Evolutionary conservation across 1,140 invertebrate species (phyloP).

Genomic region (Battus philenor): DNA sequence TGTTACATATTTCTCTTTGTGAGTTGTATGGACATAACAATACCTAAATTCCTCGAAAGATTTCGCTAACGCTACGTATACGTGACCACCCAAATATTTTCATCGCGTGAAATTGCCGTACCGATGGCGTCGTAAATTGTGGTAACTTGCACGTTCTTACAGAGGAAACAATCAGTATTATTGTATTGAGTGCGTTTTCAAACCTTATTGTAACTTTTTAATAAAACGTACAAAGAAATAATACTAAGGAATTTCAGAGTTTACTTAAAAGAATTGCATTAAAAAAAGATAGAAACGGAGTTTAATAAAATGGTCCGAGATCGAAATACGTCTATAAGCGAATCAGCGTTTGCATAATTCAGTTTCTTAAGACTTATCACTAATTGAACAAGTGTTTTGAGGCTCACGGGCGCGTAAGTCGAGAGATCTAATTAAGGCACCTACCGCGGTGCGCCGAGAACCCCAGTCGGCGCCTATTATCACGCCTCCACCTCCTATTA

Average conservation of each 20-base stretch:
- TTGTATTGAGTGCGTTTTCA: neutral
- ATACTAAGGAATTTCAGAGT: too few species aligned
- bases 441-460: slow-evolving; percentile 54
- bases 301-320: slow-evolving; percentile 8
- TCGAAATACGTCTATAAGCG: slow-evolving; percentile 22
- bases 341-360: slow-evolving; percentile 54
- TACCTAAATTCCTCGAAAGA: slow-evolving; percentile 8
- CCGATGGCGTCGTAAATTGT: slow-evolving; percentile 22
- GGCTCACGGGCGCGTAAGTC: slow-evolving; percentile 65
- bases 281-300: neutral
- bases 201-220: too few species aligned
- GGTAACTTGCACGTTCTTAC: neutral
- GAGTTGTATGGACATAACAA: neutral
- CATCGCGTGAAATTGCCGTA: slow-evolving; percentile 26
- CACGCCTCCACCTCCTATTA: slow-evolving; percentile 69
- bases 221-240: too few species aligned
- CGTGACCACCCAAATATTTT: slow-evolving; percentile 23
- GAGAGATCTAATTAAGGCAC: slow-evolving; percentile 72
- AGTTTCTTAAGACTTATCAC: slow-evolving; percentile 62
- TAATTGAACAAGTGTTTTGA: slow-evolving; percentile 73
- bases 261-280: too few species aligned
- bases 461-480: slow-evolving; percentile 67
- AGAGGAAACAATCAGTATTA: slow-evolving; percentile 7
- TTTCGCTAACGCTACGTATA: slow-evolving; percentile 16
- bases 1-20: too few species aligned